Conservation (phyloP, 2,113 vertebrate species). For the Macrotus californicus region DNA sequence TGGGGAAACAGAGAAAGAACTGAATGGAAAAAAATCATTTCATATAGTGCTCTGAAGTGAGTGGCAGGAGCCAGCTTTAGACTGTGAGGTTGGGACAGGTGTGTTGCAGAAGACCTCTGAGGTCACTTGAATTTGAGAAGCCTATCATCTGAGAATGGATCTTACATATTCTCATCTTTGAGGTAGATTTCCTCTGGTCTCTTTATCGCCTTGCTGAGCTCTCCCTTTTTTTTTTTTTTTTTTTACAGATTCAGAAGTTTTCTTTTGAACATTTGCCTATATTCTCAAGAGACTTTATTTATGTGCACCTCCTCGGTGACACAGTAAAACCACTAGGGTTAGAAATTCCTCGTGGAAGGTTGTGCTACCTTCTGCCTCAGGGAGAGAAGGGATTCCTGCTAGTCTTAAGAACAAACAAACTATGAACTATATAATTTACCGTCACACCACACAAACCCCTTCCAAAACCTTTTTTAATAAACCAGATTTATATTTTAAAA, state of each 20-base stretch:
- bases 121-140: background rate
- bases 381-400: background rate
- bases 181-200: background rate
- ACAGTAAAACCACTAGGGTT: background rate
- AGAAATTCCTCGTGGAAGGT: background rate
- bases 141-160: rapidly evolving
- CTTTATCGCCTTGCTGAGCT: background rate
- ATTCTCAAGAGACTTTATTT: background rate
- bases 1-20: background rate
- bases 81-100: background rate
- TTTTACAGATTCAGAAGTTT: background rate
- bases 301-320: background rate
- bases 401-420: background rate
- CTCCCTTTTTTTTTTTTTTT: too few relatives aligned
- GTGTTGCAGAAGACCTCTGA: background rate
- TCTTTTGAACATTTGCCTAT: background rate
- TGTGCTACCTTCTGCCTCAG: background rate
- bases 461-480: background rate
- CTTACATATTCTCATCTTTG: background rate
- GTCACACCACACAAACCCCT: background rate
- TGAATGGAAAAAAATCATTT: background rate
- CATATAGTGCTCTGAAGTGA: background rate
- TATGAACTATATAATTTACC: background rate
- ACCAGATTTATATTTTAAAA: background rate
- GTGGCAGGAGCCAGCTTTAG: background rate